These are phyloP conservation scores for Ardeotis arabs DNA, from an alignment of 2,113 vertebrate species.

Conservation along the genomic window DNA sequence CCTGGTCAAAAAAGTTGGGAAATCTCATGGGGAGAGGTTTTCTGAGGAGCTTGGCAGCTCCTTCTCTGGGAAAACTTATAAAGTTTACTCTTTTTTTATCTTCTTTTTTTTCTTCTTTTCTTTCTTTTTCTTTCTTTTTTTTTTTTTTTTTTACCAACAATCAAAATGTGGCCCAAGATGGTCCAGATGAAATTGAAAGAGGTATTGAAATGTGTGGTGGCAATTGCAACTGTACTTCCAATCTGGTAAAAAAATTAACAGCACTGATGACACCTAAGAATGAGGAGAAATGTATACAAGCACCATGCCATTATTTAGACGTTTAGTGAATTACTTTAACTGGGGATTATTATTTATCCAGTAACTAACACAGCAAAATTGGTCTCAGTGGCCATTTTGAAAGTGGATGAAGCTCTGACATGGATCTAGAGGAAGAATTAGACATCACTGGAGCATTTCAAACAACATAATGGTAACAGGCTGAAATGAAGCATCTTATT, in stretches of 20 bases:
- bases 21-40: not conserved
- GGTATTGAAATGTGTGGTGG: not conserved
- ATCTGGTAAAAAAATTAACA: not conserved
- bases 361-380: not conserved
- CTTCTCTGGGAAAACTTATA: not conserved
- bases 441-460: not conserved
- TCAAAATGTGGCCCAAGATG: not conserved
- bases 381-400: not conserved
- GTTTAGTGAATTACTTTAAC: not conserved
- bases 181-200: not conserved
- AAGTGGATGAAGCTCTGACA: slow-evolving; percentile 2
- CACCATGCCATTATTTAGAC: not conserved
- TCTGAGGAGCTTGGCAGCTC: not conserved
- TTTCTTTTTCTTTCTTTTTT: too few species aligned
- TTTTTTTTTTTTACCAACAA: not conserved
- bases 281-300: not conserved
- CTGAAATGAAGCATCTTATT: not conserved
- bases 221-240: not conserved
- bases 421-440: not conserved
- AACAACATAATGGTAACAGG: not conserved
- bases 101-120: rapidly evolving
- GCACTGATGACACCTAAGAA: not conserved
- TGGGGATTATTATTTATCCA: not conserved
- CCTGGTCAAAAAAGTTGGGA: not conserved
- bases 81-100: not conserved